A percentile compares a stretch with the other conserved stretches of the same genome.
These are phyloP conservation scores for Unio delphinus DNA, from an alignment of 2,888 invertebrate species.

Conservation along the genomic window DNA sequence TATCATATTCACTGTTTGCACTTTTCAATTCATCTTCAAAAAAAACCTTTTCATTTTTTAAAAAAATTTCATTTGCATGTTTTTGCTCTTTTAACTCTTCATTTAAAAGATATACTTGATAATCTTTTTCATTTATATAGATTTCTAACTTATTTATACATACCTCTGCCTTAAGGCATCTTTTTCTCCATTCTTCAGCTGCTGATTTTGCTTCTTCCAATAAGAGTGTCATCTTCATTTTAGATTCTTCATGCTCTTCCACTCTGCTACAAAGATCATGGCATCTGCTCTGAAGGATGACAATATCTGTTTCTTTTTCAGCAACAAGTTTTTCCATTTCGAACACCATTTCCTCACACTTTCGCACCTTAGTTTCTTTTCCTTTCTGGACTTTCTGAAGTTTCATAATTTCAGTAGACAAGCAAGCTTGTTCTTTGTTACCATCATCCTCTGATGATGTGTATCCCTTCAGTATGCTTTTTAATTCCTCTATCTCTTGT, in stretches of 20 bases:
- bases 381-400: slow-evolving; percentile 30
- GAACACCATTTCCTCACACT: slow-evolving; percentile 4
- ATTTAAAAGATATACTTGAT: no score
- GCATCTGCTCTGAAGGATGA: not conserved
- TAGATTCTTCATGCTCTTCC: slow-evolving; percentile 1
- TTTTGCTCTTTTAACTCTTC: no score
- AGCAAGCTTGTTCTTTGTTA: slow-evolving; percentile 25
- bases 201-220: not conserved
- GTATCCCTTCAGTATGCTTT: not conserved
- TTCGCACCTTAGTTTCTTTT: slow-evolving; percentile 18
- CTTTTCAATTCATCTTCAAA: slow-evolving; percentile 37
- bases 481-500: slow-evolving; percentile 4
- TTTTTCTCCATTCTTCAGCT: no score
- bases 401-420: slow-evolving; percentile 19
- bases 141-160: no score
- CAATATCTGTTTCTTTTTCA: slow-evolving; percentile 7
- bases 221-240: not conserved
- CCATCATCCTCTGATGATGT: slow-evolving; percentile 5
- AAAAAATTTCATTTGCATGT: not conserved
- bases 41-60: not conserved
- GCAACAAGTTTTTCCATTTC: slow-evolving; percentile 9
- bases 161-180: no score
- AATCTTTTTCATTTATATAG: no score
- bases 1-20: slow-evolving; percentile 30
- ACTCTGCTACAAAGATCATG: not conserved